These are phyloP conservation scores for Aegithalos caudatus DNA, from an alignment of 2,113 vertebrate genomes.

Conservation along the genomic window DNA sequence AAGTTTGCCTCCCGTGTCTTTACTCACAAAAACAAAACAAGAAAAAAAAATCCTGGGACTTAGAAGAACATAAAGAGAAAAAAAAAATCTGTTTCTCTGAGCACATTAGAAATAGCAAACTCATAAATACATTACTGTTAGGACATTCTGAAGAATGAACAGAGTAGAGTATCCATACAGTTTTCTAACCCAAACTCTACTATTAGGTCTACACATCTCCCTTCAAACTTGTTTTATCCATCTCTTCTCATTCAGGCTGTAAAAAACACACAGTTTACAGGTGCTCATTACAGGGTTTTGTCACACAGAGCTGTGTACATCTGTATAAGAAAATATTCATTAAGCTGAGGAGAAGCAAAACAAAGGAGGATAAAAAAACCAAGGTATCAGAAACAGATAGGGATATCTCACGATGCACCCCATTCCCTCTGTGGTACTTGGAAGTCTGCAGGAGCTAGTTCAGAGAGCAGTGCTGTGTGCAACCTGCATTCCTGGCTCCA, in stretches of 20 bases:
- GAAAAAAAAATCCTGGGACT: not conserved
- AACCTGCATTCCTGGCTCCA: not conserved
- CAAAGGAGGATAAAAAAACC: not conserved
- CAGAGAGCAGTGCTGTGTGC: not conserved
- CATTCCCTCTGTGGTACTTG: not conserved
- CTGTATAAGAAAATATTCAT: not conserved
- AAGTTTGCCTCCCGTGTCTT: not conserved
- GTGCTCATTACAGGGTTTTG: not conserved
- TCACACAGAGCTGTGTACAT: fast-evolving
- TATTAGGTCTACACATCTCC: not conserved
- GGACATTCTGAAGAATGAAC: not conserved
- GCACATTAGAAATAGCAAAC: not conserved
- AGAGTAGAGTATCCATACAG: not conserved
- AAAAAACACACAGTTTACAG: not conserved
- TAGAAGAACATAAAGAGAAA: not conserved
- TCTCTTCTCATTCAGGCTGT: not conserved
- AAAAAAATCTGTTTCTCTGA: not conserved
- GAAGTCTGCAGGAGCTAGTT: not conserved
- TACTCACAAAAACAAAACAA: not conserved
- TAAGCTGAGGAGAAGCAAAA: not conserved
- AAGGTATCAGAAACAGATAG: not conserved
- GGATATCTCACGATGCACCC: not conserved
- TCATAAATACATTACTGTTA: not conserved
- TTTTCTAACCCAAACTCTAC: not conserved
- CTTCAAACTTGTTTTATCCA: not conserved